Evolutionary conservation across 2,797 vertebrate genomes (phyloP).

Genomic region (Hozukius guyotensis): DNA sequence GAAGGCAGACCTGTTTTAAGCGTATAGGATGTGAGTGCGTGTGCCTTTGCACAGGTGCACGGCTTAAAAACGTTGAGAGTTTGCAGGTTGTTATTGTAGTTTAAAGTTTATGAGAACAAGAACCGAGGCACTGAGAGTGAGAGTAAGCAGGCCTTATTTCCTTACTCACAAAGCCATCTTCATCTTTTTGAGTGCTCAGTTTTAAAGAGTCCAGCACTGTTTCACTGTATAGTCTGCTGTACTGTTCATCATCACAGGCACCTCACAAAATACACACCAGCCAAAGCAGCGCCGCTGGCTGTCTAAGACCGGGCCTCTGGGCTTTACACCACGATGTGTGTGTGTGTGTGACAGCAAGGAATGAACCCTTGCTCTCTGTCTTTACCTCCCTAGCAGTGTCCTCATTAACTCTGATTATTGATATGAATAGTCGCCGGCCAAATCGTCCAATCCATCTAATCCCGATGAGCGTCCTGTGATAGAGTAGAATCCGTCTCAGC

Average conservation of each 20-base stretch:
- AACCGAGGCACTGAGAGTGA: constrained; percentile 24
- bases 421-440: constrained; percentile 24
- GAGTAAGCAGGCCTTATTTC: constrained; percentile 34
- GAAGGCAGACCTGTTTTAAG: not conserved
- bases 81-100: constrained; percentile 53
- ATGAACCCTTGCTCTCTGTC: constrained; percentile 22
- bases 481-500: constrained; percentile 20
- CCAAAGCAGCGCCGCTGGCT: constrained; percentile 34
- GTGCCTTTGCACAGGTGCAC: constrained; percentile 39
- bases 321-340: constrained; percentile 37
- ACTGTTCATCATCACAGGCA: constrained; percentile 79
- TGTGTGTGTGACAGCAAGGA: constrained; percentile 28
- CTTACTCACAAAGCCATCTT: constrained; percentile 49
- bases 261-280: constrained; percentile 75
- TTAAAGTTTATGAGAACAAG: constrained; percentile 38
- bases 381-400: not conserved
- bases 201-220: constrained; percentile 37
- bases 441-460: constrained; percentile 22
- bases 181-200: constrained; percentile 44
- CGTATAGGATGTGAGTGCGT: not conserved
- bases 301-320: constrained; percentile 29
- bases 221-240: constrained; percentile 51
- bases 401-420: constrained; percentile 34
- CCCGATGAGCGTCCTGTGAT: not conserved
- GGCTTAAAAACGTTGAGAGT: not conserved